These are phyloP conservation scores for Episyrphus balteatus DNA, from an alignment of 1,140 invertebrate genomes.

Conservation along the genomic window DNA sequence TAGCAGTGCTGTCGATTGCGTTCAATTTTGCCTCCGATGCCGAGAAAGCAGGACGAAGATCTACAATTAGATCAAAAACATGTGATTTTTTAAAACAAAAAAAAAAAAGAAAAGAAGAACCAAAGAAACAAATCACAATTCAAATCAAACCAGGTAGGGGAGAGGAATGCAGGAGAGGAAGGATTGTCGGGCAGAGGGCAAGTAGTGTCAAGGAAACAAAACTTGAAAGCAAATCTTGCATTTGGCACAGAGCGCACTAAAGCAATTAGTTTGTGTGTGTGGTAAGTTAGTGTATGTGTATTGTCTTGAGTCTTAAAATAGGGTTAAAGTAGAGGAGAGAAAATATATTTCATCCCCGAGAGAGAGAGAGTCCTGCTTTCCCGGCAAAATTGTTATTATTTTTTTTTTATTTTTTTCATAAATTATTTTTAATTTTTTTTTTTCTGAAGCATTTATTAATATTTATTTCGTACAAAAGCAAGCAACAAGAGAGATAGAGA, in stretches of 20 bases:
- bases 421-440: neutral
- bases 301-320: neutral
- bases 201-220: no score
- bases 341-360: neutral
- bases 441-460: neutral
- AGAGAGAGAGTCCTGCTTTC: constrained; percentile 32
- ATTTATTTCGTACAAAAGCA: neutral
- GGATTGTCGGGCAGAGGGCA: neutral
- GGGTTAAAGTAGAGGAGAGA: neutral
- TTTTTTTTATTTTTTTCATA: constrained; percentile 6
- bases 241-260: no score
- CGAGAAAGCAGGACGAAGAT: constrained; percentile 39
- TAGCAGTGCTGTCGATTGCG: neutral
- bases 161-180: constrained; percentile 12
- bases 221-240: no score
- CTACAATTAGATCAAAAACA: constrained; percentile 29
- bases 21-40: constrained; percentile 34
- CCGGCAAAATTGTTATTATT: constrained; percentile 26
- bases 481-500: neutral
- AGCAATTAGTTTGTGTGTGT: no score
- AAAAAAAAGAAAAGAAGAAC: constrained; percentile 16
- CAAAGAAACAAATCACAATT: constrained; percentile 21
- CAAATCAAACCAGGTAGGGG: constrained; percentile 11
- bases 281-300: no score
- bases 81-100: constrained; percentile 17